Evolutionary conservation across 2,797 vertebrate species (phyloP).

Genomic region (Alcedo atthis): DNA sequence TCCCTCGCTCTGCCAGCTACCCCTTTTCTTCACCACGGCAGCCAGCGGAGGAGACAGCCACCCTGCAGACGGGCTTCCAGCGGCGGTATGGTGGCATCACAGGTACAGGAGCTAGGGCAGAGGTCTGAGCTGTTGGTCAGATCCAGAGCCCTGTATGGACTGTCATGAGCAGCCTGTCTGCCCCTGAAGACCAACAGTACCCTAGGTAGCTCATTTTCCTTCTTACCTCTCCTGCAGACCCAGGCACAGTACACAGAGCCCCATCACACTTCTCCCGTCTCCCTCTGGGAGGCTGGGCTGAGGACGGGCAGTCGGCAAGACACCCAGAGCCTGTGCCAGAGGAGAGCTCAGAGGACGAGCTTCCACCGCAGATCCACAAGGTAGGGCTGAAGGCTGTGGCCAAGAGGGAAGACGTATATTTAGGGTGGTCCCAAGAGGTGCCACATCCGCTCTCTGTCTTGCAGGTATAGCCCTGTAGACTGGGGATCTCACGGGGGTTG

Average conservation of each 20-base stretch:
- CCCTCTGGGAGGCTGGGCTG: conserved; percentile 95
- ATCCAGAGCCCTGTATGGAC: rapidly evolving
- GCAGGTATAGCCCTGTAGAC: conserved; percentile 76
- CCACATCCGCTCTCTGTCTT: conserved; percentile 9
- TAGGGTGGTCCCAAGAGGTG: background rate
- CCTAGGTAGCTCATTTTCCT: background rate
- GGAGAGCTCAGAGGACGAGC: conserved; percentile 93
- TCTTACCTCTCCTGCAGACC: conserved; percentile 61
- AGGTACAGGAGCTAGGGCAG: conserved; percentile 73
- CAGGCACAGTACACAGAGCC: conserved; percentile 79
- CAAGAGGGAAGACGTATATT: background rate
- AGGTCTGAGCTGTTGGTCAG: background rate
- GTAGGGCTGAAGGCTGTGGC: conserved; percentile 64
- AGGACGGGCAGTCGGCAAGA: conserved; percentile 83
- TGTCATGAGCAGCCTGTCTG: background rate
- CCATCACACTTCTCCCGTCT: conserved; percentile 86
- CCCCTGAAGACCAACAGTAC: too few relatives aligned
- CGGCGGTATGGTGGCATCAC: conserved; percentile 81
- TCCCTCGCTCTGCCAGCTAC: conserved; percentile 86
- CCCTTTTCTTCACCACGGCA: conserved; percentile 77
- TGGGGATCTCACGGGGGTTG: conserved; percentile 45
- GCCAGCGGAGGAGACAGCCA: conserved; percentile 79
- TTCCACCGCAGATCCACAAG: conserved; percentile 94
- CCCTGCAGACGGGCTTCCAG: conserved; percentile 82
- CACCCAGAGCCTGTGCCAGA: conserved; percentile 91